Evolutionary conservation across 2,888 invertebrate genomes (phyloP).

Genomic region (Drosophila kuntzei): DNA sequence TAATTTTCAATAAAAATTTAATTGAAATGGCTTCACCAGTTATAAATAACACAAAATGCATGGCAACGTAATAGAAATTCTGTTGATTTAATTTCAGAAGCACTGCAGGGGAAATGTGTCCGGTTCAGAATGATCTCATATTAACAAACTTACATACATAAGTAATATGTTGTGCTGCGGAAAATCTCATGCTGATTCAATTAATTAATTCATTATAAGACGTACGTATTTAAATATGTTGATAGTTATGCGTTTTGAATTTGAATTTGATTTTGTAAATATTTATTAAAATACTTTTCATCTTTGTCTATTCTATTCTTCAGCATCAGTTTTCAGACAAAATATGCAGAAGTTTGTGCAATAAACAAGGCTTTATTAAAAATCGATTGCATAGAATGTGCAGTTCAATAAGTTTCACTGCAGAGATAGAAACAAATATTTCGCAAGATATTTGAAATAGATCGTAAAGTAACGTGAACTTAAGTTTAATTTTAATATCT

Average conservation of each 20-base stretch:
- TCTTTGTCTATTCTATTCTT: not conserved
- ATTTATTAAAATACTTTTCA: not conserved
- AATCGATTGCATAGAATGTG: conserved; percentile 8
- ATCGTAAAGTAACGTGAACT: not conserved
- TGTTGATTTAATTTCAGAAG: not conserved
- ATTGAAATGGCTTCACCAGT: conserved; percentile 1
- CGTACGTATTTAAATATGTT: not conserved
- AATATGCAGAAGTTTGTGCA: not conserved
- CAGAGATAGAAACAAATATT: not conserved
- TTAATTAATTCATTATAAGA: too few relatives aligned
- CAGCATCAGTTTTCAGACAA: not conserved
- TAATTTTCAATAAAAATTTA: conserved; percentile 20
- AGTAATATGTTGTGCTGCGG: not conserved
- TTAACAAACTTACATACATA: not conserved
- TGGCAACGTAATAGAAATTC: not conserved
- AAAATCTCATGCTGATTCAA: not conserved
- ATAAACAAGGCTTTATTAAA: not conserved
- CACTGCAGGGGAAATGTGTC: not conserved
- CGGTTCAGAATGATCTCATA: not conserved
- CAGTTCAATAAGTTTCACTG: conserved; percentile 10
- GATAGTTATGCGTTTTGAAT: not conserved
- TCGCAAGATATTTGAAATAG: not conserved
- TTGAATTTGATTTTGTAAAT: not conserved
- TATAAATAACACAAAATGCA: conserved; percentile 5
- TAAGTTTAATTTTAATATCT: conserved; percentile 22